Percentiles rank a stretch among this genome's conserved stretches.
phyloP scores from a whole-genome alignment of 2,888 invertebrate species.

The Hypselothyrea guttata region DNA sequence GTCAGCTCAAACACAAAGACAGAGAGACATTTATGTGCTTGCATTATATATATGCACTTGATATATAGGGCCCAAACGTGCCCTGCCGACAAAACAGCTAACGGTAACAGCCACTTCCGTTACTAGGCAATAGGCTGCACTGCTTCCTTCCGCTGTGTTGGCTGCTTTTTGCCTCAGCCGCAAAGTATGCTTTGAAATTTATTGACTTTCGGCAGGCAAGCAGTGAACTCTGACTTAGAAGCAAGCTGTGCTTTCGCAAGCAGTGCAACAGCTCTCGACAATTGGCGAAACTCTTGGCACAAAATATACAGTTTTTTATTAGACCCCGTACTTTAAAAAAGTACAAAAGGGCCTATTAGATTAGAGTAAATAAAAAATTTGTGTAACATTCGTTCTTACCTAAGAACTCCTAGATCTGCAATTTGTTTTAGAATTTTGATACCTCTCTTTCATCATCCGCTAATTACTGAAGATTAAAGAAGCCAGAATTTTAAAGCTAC shows the following conservation, averaged over 20 bases:
- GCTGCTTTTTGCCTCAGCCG: slow-evolving; percentile 27
- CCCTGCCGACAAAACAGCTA: slow-evolving; percentile 41
- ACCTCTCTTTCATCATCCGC: no score
- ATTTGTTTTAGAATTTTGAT: no score
- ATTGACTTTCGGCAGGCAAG: slow-evolving; percentile 41
- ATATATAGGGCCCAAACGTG: slow-evolving; percentile 55
- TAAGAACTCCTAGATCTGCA: no score
- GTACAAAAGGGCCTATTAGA: no score
- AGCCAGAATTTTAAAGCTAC: no score
- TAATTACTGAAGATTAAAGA: no score
- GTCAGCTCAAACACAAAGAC: slow-evolving; percentile 41
- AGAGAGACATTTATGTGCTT: slow-evolving; percentile 9
- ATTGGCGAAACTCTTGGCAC: neutral
- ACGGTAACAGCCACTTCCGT: slow-evolving; percentile 53
- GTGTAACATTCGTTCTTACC: no score
- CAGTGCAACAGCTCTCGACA: neutral
- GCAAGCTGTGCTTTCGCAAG: neutral
- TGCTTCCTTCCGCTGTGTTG: slow-evolving; percentile 20
- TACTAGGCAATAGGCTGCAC: slow-evolving; percentile 20
- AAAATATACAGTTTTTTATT: no score
- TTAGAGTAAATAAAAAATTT: no score
- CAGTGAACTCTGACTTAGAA: slow-evolving; percentile 19
- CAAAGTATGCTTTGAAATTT: slow-evolving; percentile 64
- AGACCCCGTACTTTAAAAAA: no score
- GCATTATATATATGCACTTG: slow-evolving; percentile 29